These are phyloP conservation scores for Whitmania pigra DNA, from an alignment of 1,140 invertebrate species.

Conservation along the genomic window DNA sequence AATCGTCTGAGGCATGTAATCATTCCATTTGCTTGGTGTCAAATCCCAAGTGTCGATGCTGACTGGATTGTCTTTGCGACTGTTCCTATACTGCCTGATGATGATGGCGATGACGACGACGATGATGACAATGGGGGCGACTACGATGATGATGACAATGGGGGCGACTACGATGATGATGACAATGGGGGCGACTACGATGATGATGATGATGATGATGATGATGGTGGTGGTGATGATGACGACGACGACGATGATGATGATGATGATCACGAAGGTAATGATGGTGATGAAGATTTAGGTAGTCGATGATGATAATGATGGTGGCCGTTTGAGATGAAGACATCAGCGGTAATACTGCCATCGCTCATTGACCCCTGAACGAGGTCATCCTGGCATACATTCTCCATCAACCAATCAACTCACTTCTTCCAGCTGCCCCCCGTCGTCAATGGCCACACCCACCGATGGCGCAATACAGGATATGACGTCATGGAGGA, in stretches of 20 bases:
- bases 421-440: too few relatives aligned
- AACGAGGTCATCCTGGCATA: too few relatives aligned
- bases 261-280: constrained; percentile 18
- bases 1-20: background rate
- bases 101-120: background rate
- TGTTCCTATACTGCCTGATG: too few relatives aligned
- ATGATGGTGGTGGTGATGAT: constrained; percentile 22
- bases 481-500: constrained; percentile 11
- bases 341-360: background rate
- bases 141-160: background rate
- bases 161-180: background rate
- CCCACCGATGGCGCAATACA: too few relatives aligned
- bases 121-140: constrained; percentile 19
- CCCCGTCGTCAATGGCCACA: too few relatives aligned
- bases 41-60: background rate
- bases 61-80: background rate
- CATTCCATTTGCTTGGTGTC: background rate
- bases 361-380: too few relatives aligned
- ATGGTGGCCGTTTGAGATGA: constrained; percentile 8
- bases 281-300: background rate
- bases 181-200: constrained; percentile 13
- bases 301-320: constrained; percentile 1
- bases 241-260: constrained; percentile 19
- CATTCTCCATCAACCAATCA: too few relatives aligned
- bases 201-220: constrained; percentile 19